phyloP scores from a whole-genome alignment of 2,888 invertebrate genomes.

The Harpagoxenus sublaevis region DNA sequence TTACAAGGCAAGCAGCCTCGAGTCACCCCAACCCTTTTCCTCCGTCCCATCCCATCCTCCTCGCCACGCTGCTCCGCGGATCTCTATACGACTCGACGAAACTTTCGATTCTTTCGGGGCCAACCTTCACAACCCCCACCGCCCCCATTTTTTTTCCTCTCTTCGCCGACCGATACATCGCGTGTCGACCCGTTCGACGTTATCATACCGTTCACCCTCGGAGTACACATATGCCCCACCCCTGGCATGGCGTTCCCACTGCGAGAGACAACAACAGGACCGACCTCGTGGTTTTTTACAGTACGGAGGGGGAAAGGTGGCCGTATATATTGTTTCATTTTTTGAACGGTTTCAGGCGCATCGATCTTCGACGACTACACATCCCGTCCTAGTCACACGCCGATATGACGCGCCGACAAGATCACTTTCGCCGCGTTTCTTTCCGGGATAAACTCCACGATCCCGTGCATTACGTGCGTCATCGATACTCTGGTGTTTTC shows the following conservation, averaged over 20 bases:
- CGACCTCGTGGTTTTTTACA: slow-evolving; percentile 74
- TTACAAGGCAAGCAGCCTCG: slow-evolving; percentile 71
- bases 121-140: slow-evolving; percentile 77
- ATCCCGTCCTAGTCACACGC: slow-evolving; percentile 42
- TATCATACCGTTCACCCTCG: slow-evolving; percentile 75
- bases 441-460: slow-evolving; percentile 19
- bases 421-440: slow-evolving; percentile 70
- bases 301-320: slow-evolving; percentile 51
- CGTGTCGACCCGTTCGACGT: slow-evolving; percentile 77
- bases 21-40: slow-evolving; percentile 64
- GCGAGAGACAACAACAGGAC: slow-evolving; percentile 73
- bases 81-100: slow-evolving; percentile 64
- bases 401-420: slow-evolving; percentile 65
- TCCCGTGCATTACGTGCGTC: slow-evolving; percentile 10
- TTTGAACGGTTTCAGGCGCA: slow-evolving; percentile 68
- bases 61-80: slow-evolving; percentile 60
- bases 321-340: slow-evolving; percentile 59
- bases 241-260: slow-evolving; percentile 67
- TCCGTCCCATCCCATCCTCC: slow-evolving; percentile 46
- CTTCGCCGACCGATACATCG: slow-evolving; percentile 73
- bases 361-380: slow-evolving; percentile 68
- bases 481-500: neutral
- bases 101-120: slow-evolving; percentile 81
- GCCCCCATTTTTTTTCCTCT: slow-evolving; percentile 66
- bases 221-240: slow-evolving; percentile 70